Percentiles rank a stretch among this genome's conserved stretches.
phyloP scores from a whole-genome alignment of 2,888 invertebrate species.

The Drosophila maculinotata region DNA sequence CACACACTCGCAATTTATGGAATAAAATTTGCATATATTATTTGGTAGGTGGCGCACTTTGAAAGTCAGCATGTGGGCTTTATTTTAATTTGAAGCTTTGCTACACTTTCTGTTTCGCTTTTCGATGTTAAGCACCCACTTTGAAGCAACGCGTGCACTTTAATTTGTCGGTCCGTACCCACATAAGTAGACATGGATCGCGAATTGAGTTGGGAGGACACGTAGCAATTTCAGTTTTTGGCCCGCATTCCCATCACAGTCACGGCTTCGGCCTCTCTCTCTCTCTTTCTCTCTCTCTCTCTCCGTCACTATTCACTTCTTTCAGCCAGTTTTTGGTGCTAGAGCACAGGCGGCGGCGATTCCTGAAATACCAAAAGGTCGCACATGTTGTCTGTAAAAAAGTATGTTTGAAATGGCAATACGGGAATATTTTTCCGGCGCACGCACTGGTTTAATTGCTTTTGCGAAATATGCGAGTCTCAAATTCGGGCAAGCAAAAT shows the following conservation, averaged over 20 bases:
- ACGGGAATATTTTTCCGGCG: background rate
- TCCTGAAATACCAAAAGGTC: constrained; percentile 21
- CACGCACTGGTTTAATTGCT: constrained; percentile 21
- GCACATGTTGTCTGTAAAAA: constrained; percentile 7
- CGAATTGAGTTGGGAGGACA: constrained; percentile 25
- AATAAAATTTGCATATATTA: constrained; percentile 54
- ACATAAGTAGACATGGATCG: constrained; percentile 19
- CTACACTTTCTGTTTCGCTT: constrained; percentile 10
- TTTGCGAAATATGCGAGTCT: constrained; percentile 1
- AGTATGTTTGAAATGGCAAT: constrained; percentile 9
- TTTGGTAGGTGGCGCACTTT: constrained; percentile 26
- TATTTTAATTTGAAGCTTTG: constrained; percentile 40
- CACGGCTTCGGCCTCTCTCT: background rate
- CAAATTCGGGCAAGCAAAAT: background rate
- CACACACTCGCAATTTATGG: constrained; percentile 18
- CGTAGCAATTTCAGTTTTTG: constrained; percentile 28
- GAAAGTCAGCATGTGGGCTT: constrained; percentile 31
- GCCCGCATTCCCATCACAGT: constrained; percentile 19
- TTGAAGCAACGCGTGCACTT: constrained; percentile 48
- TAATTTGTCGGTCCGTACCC: constrained; percentile 45
- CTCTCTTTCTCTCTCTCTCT: background rate
- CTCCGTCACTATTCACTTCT: constrained; percentile 30
- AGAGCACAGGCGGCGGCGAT: constrained; percentile 41
- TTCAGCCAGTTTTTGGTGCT: constrained; percentile 42
- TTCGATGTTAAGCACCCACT: constrained; percentile 30